Conservation (phyloP, 2,113 vertebrate genomes). For the Chionis minor region DNA sequence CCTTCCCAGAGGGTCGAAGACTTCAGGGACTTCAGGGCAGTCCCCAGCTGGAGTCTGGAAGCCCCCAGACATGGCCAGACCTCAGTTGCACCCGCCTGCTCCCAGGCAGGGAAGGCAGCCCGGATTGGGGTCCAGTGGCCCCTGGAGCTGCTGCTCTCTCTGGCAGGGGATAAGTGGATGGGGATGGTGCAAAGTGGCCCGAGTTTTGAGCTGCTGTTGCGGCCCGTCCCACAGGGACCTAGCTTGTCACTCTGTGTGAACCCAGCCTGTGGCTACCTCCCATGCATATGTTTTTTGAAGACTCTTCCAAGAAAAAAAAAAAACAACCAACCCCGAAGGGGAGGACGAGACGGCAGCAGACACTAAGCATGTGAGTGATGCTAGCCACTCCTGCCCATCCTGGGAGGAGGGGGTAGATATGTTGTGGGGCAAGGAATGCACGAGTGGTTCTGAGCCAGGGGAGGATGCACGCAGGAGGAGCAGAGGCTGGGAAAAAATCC, state of each 20-base stretch:
- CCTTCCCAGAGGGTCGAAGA: not conserved
- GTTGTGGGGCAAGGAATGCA: not conserved
- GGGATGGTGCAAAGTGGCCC: not conserved
- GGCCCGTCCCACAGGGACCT: not conserved
- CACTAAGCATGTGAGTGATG: not conserved
- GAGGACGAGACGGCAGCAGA: not conserved
- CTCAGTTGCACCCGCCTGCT: not conserved
- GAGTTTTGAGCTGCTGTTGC: not conserved
- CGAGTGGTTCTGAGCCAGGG: not conserved
- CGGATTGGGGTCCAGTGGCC: rapidly evolving
- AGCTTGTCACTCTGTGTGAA: not conserved
- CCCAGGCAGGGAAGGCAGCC: not conserved
- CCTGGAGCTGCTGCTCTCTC: not conserved
- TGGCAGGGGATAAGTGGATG: not conserved
- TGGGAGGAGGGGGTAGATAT: not conserved
- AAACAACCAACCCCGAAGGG: not conserved
- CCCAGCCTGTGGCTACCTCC: not conserved
- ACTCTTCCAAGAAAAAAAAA: not conserved
- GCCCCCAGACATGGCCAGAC: not conserved
- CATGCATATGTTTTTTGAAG: not conserved
- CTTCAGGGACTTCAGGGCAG: not conserved
- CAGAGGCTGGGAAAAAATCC: not conserved
- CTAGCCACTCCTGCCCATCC: not conserved
- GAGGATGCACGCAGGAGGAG: not conserved
- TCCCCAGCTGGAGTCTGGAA: not conserved